Evolutionary conservation across 2,113 vertebrate species (phyloP), one percentile per base, ranked within the genome.

Genomic region (Neomonachus schauinslandi): DNA sequence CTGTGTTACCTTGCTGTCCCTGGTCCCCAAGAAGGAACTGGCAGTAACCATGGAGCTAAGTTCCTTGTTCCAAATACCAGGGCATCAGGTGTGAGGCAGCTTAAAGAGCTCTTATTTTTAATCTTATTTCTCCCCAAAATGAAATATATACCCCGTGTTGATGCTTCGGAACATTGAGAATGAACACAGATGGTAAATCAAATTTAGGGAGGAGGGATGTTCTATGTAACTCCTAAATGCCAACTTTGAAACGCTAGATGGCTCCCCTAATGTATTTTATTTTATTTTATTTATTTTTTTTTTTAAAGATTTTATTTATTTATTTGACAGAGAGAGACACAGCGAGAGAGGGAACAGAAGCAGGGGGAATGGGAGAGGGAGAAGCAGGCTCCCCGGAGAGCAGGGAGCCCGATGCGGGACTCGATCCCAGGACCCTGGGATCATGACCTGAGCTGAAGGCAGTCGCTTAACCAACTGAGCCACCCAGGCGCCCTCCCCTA

Each of bases 241-340:
- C 96, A 94, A 82, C 94, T 98, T 11, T 2, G 53, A 95, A 96
- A 98, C 98, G 61, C 98, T 98, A 98, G 98, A 97, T 98, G 98
- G 97, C 98, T 98, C 97, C 96, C 98, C 97, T 94, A 91, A 97
- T 98, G 98, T 97, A 97, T 95, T 98, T 67, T 5, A 87, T n/a
- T n/a, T n/a, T n/a, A n/a, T n/a, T n/a, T n/a, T n/a, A n/a, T n/a
- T n/a, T n/a, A n/a, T n/a, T n/a, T n/a, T n/a, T n/a, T n/a, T n/a
- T n/a, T n/a, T n/a, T n/a, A n/a, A n/a, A n/a, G n/a, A n/a, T n/a
- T n/a, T n/a, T n/a, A n/a, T n/a, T n/a, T n/a, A n/a, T n/a, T n/a
- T n/a, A n/a, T n/a, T n/a, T n/a, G n/a, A n/a, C n/a, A n/a, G n/a
- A n/a, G n/a, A n/a, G n/a, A n/a, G n/a, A n/a, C n/a, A n/a, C n/a